Evolutionary conservation across 2,113 vertebrate genomes (phyloP).

Genomic region (Hippotragus niger): DNA sequence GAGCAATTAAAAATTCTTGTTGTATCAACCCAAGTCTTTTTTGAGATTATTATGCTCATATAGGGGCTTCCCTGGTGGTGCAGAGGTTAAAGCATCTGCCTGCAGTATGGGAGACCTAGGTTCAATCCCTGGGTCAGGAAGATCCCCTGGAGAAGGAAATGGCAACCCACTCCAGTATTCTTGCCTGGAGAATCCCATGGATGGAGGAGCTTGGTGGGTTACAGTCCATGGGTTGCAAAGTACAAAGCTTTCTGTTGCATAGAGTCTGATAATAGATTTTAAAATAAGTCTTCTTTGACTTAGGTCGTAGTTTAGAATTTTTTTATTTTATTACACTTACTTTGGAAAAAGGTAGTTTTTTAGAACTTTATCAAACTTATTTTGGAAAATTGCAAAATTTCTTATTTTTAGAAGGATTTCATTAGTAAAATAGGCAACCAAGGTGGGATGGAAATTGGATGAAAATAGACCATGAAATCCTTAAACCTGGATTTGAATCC

Average conservation of each 20-base stretch:
- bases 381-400: conserved; percentile 3
- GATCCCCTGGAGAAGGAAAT: too few relatives aligned
- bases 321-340: not conserved
- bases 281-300: not conserved
- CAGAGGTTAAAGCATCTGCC: too few relatives aligned
- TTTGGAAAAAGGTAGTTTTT: conserved; percentile 6
- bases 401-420: not conserved
- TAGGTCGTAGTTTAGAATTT: not conserved
- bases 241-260: not conserved
- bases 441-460: not conserved
- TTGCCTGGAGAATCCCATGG: too few relatives aligned
- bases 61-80: too few relatives aligned
- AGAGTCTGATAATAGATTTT: not conserved
- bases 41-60: not conserved
- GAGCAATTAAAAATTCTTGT: not conserved
- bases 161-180: too few relatives aligned
- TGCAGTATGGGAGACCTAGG: too few relatives aligned
- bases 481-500: not conserved
- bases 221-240: too few relatives aligned
- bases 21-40: not conserved
- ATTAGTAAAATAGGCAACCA: not conserved
- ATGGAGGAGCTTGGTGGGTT: too few relatives aligned
- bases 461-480: not conserved
- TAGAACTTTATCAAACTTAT: not conserved
- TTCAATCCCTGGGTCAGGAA: too few relatives aligned